These are phyloP conservation scores for Spodoptera frugiperda DNA, from an alignment of 1,140 invertebrate genomes.

Conservation along the genomic window DNA sequence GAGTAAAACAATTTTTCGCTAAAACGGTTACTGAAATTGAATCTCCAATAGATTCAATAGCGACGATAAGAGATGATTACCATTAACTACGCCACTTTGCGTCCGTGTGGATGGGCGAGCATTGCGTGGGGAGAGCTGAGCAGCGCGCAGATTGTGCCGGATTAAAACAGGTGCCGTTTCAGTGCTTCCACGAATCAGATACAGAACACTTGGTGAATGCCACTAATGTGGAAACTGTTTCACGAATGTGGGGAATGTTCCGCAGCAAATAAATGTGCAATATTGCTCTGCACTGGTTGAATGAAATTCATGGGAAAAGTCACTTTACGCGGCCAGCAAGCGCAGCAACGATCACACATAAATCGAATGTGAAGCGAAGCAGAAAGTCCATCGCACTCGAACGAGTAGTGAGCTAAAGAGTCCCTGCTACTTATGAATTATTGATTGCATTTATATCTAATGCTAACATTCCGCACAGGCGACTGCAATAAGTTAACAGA, in stretches of 20 bases:
- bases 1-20: conserved; percentile 79
- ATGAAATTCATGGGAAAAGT: too few relatives aligned
- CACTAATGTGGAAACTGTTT: too few relatives aligned
- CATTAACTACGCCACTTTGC: conserved; percentile 53
- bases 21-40: conserved; percentile 78
- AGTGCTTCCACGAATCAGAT: not conserved
- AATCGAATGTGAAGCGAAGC: conserved; percentile 2
- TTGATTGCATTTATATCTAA: conserved; percentile 20
- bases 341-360: not conserved
- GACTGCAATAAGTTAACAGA: too few relatives aligned
- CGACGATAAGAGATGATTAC: conserved; percentile 69
- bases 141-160: not conserved
- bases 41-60: conserved; percentile 61
- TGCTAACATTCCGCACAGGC: not conserved
- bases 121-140: not conserved
- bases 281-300: too few relatives aligned
- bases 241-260: too few relatives aligned
- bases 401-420: not conserved
- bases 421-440: not conserved
- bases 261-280: too few relatives aligned
- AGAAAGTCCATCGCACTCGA: conserved; percentile 21
- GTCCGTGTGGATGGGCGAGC: conserved; percentile 37
- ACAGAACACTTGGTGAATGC: not conserved
- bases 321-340: too few relatives aligned
- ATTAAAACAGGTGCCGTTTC: conserved; percentile 41